These are phyloP conservation scores for Larimichthys crocea DNA, from an alignment of 2,113 vertebrate species.

Conservation along the genomic window DNA sequence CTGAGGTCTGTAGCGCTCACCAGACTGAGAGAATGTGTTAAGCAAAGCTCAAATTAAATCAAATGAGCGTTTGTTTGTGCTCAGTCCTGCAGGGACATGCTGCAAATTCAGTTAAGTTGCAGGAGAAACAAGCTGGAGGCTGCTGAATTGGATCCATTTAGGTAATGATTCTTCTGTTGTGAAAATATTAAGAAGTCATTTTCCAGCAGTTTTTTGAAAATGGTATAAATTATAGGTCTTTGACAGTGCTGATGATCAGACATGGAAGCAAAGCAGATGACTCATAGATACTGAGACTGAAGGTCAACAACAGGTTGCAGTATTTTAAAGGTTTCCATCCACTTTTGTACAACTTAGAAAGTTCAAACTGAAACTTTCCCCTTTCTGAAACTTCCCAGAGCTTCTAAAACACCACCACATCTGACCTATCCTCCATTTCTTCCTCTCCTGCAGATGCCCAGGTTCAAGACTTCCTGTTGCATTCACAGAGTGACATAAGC, in stretches of 20 bases:
- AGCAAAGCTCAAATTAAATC: neutral
- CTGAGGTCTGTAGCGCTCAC: neutral
- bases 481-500: slow-evolving; percentile 48
- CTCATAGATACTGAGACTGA: neutral
- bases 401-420: neutral
- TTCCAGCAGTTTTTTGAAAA: neutral
- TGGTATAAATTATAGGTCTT: neutral
- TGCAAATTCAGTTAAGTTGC: neutral
- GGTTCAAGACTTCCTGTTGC: slow-evolving; percentile 81
- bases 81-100: neutral
- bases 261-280: neutral
- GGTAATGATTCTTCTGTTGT: neutral
- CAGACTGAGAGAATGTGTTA: slow-evolving; percentile 6
- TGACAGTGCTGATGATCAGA: neutral
- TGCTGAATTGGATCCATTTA: neutral
- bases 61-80: slow-evolving; percentile 17
- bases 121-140: neutral
- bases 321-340: neutral
- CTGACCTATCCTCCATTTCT: slow-evolving; percentile 2
- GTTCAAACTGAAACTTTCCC: neutral
- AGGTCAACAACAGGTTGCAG: neutral
- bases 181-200: neutral
- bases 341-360: neutral
- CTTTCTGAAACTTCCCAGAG: neutral
- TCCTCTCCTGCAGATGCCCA: slow-evolving; percentile 77